Evolutionary conservation across 1,140 invertebrate species (phyloP).

Genomic region (Megalopta genalis): DNA sequence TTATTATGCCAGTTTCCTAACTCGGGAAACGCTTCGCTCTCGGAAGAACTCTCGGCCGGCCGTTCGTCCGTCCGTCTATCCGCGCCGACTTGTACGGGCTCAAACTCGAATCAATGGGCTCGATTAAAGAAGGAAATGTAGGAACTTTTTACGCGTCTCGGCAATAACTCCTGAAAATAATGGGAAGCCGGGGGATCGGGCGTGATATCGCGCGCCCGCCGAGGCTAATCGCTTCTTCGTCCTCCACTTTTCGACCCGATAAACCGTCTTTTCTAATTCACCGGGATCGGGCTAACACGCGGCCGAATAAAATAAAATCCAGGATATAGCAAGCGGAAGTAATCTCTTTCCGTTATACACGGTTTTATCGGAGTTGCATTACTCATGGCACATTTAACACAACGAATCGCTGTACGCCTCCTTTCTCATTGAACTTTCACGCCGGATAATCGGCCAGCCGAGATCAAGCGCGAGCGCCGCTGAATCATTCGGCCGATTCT

Average conservation of each 20-base stretch:
- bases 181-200: background rate
- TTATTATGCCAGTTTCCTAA: background rate
- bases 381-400: constrained; percentile 65
- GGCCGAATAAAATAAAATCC: constrained; percentile 43
- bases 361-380: constrained; percentile 62
- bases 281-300: background rate
- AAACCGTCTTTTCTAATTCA: background rate
- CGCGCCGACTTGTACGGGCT: background rate
- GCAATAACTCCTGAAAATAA: constrained; percentile 9
- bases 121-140: background rate
- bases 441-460: constrained; percentile 39
- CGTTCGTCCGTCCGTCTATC: no score
- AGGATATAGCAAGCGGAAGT: constrained; percentile 41
- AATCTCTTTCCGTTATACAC: constrained; percentile 50
- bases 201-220: background rate
- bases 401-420: constrained; percentile 20
- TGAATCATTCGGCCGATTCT: background rate
- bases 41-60: background rate
- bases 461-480: background rate
- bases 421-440: constrained; percentile 51
- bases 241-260: background rate
- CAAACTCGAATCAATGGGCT: constrained; percentile 8
- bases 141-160: constrained; percentile 6
- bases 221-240: background rate
- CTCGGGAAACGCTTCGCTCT: background rate